Evolutionary conservation across 2,797 vertebrate genomes (phyloP), one percentile per base, ranked within the genome.

Genomic region (Intellagama lesueurii): DNA sequence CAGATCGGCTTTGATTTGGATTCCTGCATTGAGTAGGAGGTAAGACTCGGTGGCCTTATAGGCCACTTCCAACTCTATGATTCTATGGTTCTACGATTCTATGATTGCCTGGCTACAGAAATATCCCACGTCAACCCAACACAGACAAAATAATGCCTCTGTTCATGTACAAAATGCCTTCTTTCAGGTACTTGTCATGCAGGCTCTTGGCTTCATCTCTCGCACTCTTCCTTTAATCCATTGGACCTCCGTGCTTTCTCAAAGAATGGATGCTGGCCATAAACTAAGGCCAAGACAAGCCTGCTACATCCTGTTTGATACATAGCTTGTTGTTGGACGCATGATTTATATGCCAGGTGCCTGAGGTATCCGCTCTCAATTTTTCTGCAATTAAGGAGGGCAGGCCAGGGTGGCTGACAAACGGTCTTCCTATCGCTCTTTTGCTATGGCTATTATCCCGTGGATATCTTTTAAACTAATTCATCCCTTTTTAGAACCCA

Each of bases 331-430:
- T 94, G 78, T 91, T 96, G 92, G 94, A 91, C 73, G 85, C 89
- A 1, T 95, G 94, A 97, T 96, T 96, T 96, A 96, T 94, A 92
- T 24, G 82, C 91, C 91, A 94, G 90, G 83, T 94, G 94, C 90
- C 90, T 24, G 64, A 91, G 69, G 28, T 88, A 93, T 79, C 91
- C 86, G 80, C 56, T 87, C 95, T 96, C 93, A 95, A 94, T 95
- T 95, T 95, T 96, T 92, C 95, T 93, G 94, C 96, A 94, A 93
- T 96, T 95, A 97, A 94, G 92, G 92, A 93, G 93, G 93, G 94
- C 93, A 93, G 60, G 87, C 87, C 92, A 92, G n/a, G 79, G 85
- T 86, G 88, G 92, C 96, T 89, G 95, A 97, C 96, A 96, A 95
- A 96, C 52, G 91, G 93, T 90, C 94, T 93, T 95, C 92, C 94